A percentile compares a stretch with the other conserved stretches of the same genome.
Evolutionary conservation across 2,797 vertebrate species (phyloP).

Genomic region (Chaenodraco wilsoni): DNA sequence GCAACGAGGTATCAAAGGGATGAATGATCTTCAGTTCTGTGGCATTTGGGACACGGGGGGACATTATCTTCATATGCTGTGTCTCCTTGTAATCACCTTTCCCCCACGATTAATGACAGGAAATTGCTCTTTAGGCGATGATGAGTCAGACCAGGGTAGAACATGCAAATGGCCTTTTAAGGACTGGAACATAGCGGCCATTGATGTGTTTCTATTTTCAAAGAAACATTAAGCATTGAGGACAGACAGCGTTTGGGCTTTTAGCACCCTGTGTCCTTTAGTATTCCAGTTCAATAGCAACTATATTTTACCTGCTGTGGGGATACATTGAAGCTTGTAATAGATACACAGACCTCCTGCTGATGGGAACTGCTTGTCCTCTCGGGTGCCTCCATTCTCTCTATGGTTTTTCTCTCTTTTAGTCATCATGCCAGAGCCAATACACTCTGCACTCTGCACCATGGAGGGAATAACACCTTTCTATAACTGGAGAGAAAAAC

Average conservation of each 20-base stretch:
- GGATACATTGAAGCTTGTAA: constrained; percentile 49
- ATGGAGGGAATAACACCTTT: constrained; percentile 37
- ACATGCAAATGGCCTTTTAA: constrained; percentile 57
- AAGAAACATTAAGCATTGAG: constrained; percentile 33
- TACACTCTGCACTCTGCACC: constrained; percentile 17
- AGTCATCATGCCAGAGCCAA: constrained; percentile 34
- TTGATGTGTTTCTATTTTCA: constrained; percentile 60
- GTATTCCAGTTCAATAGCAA: constrained; percentile 45
- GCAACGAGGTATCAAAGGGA: constrained; percentile 31
- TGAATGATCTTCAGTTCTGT: constrained; percentile 45
- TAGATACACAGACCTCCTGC: constrained; percentile 37
- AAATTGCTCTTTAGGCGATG: constrained; percentile 48
- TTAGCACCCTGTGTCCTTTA: constrained; percentile 41
- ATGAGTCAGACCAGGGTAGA: constrained; percentile 59
- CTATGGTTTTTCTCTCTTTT: constrained; percentile 36
- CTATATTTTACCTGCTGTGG: constrained; percentile 42
- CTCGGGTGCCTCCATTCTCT: constrained; percentile 16
- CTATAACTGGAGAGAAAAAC: constrained; percentile 24
- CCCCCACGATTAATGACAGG: constrained; percentile 58
- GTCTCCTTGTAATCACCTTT: constrained; percentile 65
- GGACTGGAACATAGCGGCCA: constrained; percentile 28
- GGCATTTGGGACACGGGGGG: constrained; percentile 60
- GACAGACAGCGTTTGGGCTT: constrained; percentile 27
- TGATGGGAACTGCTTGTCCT: constrained; percentile 47
- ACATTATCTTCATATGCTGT: constrained; percentile 38